Percentiles rank a stretch among this genome's conserved stretches.
Evolutionary conservation across 2,888 invertebrate species (phyloP).

Genomic region (Gibbula magus): DNA sequence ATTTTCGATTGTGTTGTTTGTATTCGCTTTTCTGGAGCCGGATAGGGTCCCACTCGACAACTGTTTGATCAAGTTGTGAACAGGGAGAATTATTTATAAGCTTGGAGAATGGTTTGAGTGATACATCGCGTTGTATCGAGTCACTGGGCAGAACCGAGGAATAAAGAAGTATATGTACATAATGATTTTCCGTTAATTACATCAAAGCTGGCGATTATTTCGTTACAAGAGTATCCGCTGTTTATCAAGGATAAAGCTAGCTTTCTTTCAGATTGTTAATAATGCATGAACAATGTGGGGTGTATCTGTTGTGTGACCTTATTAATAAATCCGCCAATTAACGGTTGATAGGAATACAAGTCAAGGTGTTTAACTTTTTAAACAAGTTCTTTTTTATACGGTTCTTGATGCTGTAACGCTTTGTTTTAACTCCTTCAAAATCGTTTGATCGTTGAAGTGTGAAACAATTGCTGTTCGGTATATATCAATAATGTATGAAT

Average conservation of each 20-base stretch:
- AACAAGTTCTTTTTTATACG: not conserved
- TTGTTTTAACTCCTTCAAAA: too few species aligned
- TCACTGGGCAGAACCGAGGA: not conserved
- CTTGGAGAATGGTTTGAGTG: not conserved
- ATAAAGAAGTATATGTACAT: not conserved
- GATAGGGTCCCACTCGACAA: not conserved
- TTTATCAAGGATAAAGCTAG: not conserved
- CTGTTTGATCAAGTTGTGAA: not conserved
- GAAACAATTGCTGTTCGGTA: too few species aligned
- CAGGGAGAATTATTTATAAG: slow-evolving; percentile 9
- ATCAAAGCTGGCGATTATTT: not conserved
- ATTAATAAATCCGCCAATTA: not conserved
- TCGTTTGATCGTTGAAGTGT: too few species aligned
- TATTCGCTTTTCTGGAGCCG: not conserved
- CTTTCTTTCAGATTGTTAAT: slow-evolving; percentile 14
- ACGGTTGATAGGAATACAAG: too few species aligned
- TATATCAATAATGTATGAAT: too few species aligned
- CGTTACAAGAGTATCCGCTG: not conserved
- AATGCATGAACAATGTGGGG: slow-evolving; percentile 1
- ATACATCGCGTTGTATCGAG: not conserved
- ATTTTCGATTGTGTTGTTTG: slow-evolving; percentile 11
- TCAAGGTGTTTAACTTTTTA: too few species aligned
- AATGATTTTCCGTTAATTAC: slow-evolving; percentile 11
- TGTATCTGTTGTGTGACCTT: not conserved
- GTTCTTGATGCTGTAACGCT: not conserved